Evolutionary conservation across 1,140 invertebrate species (phyloP).

Genomic region (Euwallacea fornicatus): DNA sequence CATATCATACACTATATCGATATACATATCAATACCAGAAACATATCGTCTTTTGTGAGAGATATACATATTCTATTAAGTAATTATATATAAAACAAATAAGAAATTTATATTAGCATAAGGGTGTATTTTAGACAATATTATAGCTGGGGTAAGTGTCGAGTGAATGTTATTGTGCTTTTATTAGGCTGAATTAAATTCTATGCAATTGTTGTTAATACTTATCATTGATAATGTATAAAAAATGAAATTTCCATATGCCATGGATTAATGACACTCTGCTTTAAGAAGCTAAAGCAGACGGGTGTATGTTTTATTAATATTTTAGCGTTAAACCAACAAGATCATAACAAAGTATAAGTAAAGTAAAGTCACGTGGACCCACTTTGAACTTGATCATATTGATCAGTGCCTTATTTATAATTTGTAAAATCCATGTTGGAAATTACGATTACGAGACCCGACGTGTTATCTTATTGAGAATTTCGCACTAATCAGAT

Average conservation of each 20-base stretch:
- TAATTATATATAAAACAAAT: too few species aligned
- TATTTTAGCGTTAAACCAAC: not conserved
- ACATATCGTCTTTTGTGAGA: too few species aligned
- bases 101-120: too few species aligned
- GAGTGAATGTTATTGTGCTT: too few species aligned
- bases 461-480: not conserved
- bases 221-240: not conserved
- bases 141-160: too few species aligned
- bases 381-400: constrained; percentile 44
- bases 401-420: constrained; percentile 53
- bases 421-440: constrained; percentile 46
- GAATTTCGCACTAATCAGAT: constrained; percentile 6
- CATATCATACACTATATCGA: too few species aligned
- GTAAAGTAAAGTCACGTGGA: not conserved
- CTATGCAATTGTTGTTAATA: too few species aligned
- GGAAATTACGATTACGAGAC: constrained; percentile 29
- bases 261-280: not conserved
- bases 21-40: too few species aligned
- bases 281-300: not conserved
- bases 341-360: not conserved
- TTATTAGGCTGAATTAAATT: too few species aligned
- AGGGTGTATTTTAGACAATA: too few species aligned
- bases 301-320: not conserved
- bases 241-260: not conserved
- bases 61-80: too few species aligned